Percentiles rank a stretch among this genome's conserved stretches.
phyloP scores from a whole-genome alignment of 2,113 vertebrate genomes.

The Malaclemys terrapin region DNA sequence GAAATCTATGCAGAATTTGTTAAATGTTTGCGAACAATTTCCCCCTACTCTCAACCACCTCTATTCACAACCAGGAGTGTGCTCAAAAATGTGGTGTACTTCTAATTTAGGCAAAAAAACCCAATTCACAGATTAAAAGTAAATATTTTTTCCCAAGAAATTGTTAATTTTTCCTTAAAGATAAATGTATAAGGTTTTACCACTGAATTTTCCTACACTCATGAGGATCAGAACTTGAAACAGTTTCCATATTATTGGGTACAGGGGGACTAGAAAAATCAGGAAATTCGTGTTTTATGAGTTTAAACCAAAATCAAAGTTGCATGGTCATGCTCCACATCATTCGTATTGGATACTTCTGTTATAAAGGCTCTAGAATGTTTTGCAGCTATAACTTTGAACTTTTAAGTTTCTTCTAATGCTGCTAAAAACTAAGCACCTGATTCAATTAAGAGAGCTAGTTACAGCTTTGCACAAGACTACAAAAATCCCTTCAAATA shows the following conservation, averaged over 20 bases:
- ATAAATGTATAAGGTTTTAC: conserved; percentile 49
- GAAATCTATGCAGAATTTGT: background rate
- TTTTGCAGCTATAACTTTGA: conserved; percentile 46
- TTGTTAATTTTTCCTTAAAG: conserved; percentile 1
- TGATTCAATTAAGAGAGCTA: background rate
- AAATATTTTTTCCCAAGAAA: background rate
- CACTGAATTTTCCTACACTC: conserved; percentile 43
- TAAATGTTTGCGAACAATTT: background rate
- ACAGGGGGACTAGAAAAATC: conserved; percentile 71
- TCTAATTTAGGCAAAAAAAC: background rate
- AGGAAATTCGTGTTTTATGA: conserved; percentile 76
- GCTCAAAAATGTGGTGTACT: background rate
- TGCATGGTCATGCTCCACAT: conserved; percentile 53
- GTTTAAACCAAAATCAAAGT: conserved; percentile 73
- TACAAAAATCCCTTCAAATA: background rate
- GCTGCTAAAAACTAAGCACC: conserved; percentile 43
- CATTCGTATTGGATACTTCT: conserved; percentile 19
- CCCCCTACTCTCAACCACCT: background rate
- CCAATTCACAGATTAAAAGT: background rate
- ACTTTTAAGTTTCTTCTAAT: conserved; percentile 38
- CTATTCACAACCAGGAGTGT: background rate
- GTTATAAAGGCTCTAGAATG: conserved; percentile 30
- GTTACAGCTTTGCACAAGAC: background rate
- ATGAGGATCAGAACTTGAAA: conserved; percentile 42
- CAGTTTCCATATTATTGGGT: conserved; percentile 70